Base-by-base conservation (phyloP, 1,140 invertebrate species). In the Acromyrmex echinatior region DNA sequence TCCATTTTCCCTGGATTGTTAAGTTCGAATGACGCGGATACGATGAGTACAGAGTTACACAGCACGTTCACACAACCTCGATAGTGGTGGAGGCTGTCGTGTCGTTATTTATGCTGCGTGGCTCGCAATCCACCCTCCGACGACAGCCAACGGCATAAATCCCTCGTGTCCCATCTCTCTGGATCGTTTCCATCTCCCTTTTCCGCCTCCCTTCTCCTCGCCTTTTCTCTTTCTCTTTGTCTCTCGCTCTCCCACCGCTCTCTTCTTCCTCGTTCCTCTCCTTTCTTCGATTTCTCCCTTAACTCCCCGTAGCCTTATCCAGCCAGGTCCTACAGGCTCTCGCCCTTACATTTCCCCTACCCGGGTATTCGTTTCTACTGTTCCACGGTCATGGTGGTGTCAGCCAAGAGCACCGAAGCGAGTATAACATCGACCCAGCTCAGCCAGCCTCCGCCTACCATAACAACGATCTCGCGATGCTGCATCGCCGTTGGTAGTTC, bases 351-450 rank as follows among this genome's bases (percentile, higher is more conserved):
- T 68, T 74, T 71, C 77, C 86, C 86, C 70, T 87, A 60, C 88
- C 88, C 86, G 53, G 79, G 49, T 71, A 76, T 73, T 79, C 77
- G 60, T 66, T 88, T 87, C 71, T 65, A 81, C 68, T 56, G 78
- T 87, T 63, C 68, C 78, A 62, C 70, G 79, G 80, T 84, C 79
- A 89, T 87, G 87, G 58, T 85, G 79, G 68, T 76, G 68, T 79
- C 53, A 86, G 56, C 56, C 80, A 84, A 85, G 80, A 88, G 73
- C 45, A 81, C 73, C 71, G 77, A 78, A 87, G 87, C 70, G 89
- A 87, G 90, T 82, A 87, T 87, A 92, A 91, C 92, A 92, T 92
- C 92, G 92, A 93, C 92, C 92, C 91, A 65, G 77, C 78, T 85
- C 65, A 68, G 45, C 71, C 91, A 91, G 87, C 87, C 91, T 87